Percentiles rank a stretch among this genome's conserved stretches.
These are phyloP conservation scores for Procapra przewalskii DNA, from an alignment of 2,113 vertebrate genomes.

Conservation along the genomic window DNA sequence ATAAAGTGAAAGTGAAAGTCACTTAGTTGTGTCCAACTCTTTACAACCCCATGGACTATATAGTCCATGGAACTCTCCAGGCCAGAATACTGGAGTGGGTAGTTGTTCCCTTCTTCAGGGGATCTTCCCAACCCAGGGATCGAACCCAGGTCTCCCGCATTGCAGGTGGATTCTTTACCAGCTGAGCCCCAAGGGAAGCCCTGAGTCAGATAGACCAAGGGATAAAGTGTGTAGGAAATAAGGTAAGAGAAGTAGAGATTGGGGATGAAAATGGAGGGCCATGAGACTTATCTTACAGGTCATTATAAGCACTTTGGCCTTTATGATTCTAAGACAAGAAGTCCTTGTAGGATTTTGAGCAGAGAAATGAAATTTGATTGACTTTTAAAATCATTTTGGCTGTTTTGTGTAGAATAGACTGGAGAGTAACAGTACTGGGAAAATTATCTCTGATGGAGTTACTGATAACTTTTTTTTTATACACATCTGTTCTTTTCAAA, in stretches of 20 bases:
- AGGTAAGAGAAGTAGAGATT: not conserved
- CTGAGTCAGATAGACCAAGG: not conserved
- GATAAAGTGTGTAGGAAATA: not conserved
- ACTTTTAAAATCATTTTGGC: not conserved
- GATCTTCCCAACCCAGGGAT: not conserved
- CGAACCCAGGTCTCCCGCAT: not conserved
- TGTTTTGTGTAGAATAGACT: not conserved
- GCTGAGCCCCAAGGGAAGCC: not conserved
- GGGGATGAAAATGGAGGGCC: not conserved
- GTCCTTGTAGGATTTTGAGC: not conserved
- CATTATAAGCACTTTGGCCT: not conserved
- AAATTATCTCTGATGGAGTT: not conserved
- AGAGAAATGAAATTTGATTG: not conserved
- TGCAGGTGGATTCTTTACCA: not conserved
- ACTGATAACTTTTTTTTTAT: not conserved
- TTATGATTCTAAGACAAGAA: not conserved
- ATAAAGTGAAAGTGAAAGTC: not conserved
- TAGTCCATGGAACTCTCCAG: not conserved
- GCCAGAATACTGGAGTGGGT: not conserved
- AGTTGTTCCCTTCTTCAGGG: not conserved
- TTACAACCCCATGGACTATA: not conserved
- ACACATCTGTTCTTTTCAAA: not conserved
- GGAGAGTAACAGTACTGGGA: not conserved
- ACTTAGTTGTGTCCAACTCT: not conserved
- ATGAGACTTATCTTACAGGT: not conserved